Percentiles rank a stretch among this genome's conserved stretches.
phyloP scores from a whole-genome alignment of 1,140 invertebrate genomes.

The Papilio glaucus region DNA sequence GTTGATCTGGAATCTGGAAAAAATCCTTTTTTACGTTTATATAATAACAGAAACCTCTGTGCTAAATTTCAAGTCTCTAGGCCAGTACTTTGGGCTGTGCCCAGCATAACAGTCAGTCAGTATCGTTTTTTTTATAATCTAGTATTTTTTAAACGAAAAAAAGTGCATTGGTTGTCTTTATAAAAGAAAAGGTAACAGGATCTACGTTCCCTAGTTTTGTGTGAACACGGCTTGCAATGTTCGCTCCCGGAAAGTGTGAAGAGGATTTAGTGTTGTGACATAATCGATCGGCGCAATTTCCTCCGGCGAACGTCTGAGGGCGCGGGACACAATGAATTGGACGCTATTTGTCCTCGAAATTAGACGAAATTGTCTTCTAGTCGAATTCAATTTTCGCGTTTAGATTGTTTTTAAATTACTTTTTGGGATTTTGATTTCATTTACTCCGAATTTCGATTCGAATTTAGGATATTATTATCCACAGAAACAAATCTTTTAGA shows the following conservation, averaged over 20 bases:
- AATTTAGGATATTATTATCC: not conserved
- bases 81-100: too few relatives aligned
- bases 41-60: too few relatives aligned
- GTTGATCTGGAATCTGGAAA: too few relatives aligned
- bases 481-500: not conserved
- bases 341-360: conserved; percentile 16
- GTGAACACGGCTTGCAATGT: too few relatives aligned
- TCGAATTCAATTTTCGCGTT: conserved; percentile 11
- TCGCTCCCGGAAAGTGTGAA: not conserved
- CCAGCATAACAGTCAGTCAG: too few relatives aligned
- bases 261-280: conserved; percentile 7
- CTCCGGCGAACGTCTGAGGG: not conserved
- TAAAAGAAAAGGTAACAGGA: too few relatives aligned
- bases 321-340: conserved; percentile 7
- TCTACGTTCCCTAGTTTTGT: too few relatives aligned
- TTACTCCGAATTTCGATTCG: conserved; percentile 2
- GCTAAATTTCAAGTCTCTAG: too few relatives aligned
- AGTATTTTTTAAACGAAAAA: too few relatives aligned
- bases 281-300: conserved; percentile 2
- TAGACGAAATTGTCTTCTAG: conserved; percentile 5
- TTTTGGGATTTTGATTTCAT: conserved; percentile 10
- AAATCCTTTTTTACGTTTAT: too few relatives aligned
- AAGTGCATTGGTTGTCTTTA: too few relatives aligned
- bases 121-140: too few relatives aligned
- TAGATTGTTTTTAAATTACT: conserved; percentile 24